Percentiles rank a stretch among this genome's conserved stretches.
Evolutionary conservation across 2,797 vertebrate species (phyloP).

Genomic region (Microctenopoma steveboyesi): DNA sequence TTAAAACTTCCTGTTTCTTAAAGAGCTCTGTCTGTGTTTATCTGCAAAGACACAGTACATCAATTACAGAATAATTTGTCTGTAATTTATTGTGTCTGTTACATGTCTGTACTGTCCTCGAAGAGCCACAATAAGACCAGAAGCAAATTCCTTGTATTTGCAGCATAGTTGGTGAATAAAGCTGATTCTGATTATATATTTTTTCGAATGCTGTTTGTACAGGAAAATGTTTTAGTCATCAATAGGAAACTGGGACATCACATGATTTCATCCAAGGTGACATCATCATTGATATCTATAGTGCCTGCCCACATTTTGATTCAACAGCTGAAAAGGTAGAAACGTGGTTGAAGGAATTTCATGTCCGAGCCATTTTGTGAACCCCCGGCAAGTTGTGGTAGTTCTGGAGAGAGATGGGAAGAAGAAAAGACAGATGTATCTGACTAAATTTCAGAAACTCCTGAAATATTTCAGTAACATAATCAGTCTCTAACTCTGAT

Average conservation of each 20-base stretch:
- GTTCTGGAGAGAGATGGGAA: conserved; percentile 68
- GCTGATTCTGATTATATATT: background rate
- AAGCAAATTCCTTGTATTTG: no score
- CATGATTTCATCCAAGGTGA: conserved; percentile 13
- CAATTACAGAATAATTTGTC: background rate
- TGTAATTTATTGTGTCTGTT: no score
- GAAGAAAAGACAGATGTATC: background rate
- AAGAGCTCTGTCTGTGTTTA: background rate
- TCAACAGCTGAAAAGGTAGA: conserved; percentile 34
- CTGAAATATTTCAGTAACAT: no score
- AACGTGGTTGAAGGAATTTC: conserved; percentile 46
- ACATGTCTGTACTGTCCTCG: no score
- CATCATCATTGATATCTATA: conserved; percentile 12
- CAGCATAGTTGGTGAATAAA: no score
- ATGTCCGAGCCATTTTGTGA: conserved; percentile 85
- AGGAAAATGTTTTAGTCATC: conserved; percentile 13
- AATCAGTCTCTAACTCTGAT: no score
- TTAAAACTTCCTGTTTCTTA: conserved; percentile 11
- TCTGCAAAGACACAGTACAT: background rate
- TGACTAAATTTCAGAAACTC: no score
- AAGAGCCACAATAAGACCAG: no score
- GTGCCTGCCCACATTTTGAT: conserved; percentile 33
- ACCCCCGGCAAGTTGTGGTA: conserved; percentile 82
- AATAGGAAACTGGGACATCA: conserved; percentile 4
- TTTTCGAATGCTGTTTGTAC: conserved; percentile 1